Evolutionary conservation across 2,113 vertebrate genomes (phyloP).

Genomic region (Typhlomys cinereus): DNA sequence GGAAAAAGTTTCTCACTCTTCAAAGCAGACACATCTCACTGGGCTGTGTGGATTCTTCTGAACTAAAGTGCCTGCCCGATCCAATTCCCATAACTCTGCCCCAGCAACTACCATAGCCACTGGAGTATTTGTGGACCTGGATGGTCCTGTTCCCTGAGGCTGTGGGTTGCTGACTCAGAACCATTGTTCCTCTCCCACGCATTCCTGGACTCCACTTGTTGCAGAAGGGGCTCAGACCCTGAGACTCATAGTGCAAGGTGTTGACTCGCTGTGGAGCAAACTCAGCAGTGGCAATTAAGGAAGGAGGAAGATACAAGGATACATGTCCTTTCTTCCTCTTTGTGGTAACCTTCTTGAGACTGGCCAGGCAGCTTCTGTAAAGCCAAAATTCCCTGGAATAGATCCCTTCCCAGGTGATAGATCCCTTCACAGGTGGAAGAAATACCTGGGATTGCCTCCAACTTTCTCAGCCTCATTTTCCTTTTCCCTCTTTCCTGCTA

Average conservation of each 20-base stretch:
- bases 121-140: rapidly evolving
- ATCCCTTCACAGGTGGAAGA: neutral
- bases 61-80: neutral
- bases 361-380: neutral
- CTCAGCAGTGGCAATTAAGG: neutral
- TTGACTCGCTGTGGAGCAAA: neutral
- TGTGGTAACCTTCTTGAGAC: neutral
- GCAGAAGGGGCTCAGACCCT: neutral
- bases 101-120: no score
- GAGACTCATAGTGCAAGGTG: neutral
- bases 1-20: neutral
- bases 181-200: no score
- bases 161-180: neutral
- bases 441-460: neutral
- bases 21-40: neutral
- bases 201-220: neutral
- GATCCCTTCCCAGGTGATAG: neutral
- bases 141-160: neutral
- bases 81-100: neutral
- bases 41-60: neutral
- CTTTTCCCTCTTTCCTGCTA: neutral
- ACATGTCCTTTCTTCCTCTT: neutral
- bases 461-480: neutral
- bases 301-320: neutral
- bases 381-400: neutral